A percentile compares a stretch with the other conserved stretches of the same genome.
These are phyloP conservation scores for Polia nebulosa DNA, from an alignment of 2,888 invertebrate species.

Conservation along the genomic window DNA sequence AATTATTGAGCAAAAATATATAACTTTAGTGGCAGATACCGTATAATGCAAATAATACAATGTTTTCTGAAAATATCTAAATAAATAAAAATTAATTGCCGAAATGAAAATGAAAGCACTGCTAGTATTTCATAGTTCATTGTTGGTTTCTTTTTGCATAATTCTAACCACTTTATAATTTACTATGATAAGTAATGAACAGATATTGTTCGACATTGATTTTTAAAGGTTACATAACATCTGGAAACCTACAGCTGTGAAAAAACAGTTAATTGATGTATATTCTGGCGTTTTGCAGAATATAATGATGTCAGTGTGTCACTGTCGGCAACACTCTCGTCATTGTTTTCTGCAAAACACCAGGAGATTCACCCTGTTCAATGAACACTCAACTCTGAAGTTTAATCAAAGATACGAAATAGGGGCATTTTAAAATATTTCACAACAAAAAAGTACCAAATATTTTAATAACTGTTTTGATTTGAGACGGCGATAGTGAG, in stretches of 20 bases:
- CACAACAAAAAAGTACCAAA: not conserved
- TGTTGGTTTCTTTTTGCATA: too few relatives aligned
- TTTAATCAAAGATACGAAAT: not conserved
- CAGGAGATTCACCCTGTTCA: too few relatives aligned
- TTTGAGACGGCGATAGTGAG: not conserved
- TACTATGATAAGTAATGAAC: not conserved
- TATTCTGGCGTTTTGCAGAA: too few relatives aligned
- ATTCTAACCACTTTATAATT: not conserved
- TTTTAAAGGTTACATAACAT: conserved; percentile 20
- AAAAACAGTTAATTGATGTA: too few relatives aligned
- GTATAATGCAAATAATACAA: not conserved
- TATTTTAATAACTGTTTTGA: not conserved
- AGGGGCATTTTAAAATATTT: not conserved
- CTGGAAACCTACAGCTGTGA: not conserved
- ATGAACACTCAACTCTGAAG: not conserved
- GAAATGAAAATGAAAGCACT: too few relatives aligned
- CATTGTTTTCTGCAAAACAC: too few relatives aligned
- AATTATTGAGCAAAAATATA: conserved; percentile 1
- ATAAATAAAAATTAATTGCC: too few relatives aligned
- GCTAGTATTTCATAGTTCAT: too few relatives aligned
- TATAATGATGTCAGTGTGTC: too few relatives aligned
- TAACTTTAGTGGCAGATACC: not conserved
- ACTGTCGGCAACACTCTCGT: too few relatives aligned
- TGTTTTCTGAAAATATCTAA: too few relatives aligned
- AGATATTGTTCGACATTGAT: not conserved